Evolutionary conservation across 2,113 vertebrate species (phyloP), one percentile per base, ranked within the genome.

Genomic region (Podarcis muralis): DNA sequence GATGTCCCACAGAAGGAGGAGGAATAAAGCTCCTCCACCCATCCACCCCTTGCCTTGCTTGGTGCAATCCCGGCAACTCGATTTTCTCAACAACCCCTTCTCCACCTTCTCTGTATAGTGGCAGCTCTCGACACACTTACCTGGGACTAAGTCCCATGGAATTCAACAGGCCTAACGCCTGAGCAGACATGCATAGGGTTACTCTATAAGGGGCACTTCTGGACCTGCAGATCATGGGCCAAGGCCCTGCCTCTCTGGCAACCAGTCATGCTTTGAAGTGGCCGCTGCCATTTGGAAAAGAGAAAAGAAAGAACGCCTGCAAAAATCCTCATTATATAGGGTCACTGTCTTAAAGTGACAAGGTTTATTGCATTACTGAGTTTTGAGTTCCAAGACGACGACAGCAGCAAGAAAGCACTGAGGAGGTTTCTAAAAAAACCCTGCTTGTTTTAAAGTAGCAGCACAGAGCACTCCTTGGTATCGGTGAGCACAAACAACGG

Each of bases 361-460:
- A 87, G 78, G 94, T 96, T 95, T 97, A 97, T 97, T 97, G 97
- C 96, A 95, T 95, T 96, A 93, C 95, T 95, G 95, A 95, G 93
- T 96, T 93, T 53, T 96, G 93, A 95, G 92, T 94, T 80, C 93
- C 92, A 95, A 96, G 93, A 96, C 91, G 95, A n/a, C 20, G 15
- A 35, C 20, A 35, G 30, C 30, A 90, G 90, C 77, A 59, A 84
- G 59, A 89, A 95, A 88, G 91, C 95, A 93, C 93, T 96, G 95
- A 89, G 96, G 97, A 97, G 94, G 93, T 95, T 96, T 91, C 94
- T 91, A 96, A 96, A 96, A 96, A 97, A 95, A 92, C 91, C 94
- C 95, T 93, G 87, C 96, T 97, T 95, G 94, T 95, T 96, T 95
- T 95, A 96, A 97, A 96, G 97, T 96, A 97, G 95, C 96, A 97